Evolutionary conservation across 2,113 vertebrate genomes (phyloP).

Genomic region (Nothobranchius furzeri): DNA sequence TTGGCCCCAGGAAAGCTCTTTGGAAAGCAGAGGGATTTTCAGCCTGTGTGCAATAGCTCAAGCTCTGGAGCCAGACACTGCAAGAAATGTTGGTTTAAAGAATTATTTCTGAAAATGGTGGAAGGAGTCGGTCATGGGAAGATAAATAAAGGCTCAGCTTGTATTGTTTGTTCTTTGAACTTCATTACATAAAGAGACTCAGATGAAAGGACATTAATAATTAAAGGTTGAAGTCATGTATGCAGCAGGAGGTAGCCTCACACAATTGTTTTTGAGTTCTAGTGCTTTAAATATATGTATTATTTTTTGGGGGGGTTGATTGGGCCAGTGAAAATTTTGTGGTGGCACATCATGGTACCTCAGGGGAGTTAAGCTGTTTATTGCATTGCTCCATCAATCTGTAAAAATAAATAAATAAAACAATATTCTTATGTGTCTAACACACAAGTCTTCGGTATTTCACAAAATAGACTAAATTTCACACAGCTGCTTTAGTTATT

Average conservation of each 20-base stretch:
- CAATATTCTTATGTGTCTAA: too few relatives aligned
- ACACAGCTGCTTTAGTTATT: too few relatives aligned
- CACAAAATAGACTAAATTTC: too few relatives aligned
- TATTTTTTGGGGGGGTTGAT: too few relatives aligned
- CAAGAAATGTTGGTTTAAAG: constrained; percentile 35
- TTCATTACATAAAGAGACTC: constrained; percentile 30
- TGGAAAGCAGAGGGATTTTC: constrained; percentile 69
- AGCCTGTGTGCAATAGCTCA: constrained; percentile 50
- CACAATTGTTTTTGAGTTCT: constrained; percentile 8
- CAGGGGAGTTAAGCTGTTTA: too few relatives aligned
- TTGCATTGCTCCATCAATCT: too few relatives aligned
- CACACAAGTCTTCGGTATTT: too few relatives aligned
- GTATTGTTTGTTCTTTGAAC: constrained; percentile 33
- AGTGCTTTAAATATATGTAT: background rate
- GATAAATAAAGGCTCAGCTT: constrained; percentile 18
- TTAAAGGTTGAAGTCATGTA: constrained; percentile 17
- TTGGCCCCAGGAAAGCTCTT: constrained; percentile 68
- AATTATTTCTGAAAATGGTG: constrained; percentile 45
- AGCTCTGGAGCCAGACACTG: constrained; percentile 40
- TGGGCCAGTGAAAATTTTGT: too few relatives aligned
- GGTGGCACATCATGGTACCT: too few relatives aligned
- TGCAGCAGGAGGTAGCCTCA: background rate
- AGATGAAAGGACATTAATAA: constrained; percentile 21
- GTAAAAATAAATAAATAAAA: too few relatives aligned
- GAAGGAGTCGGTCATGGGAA: constrained; percentile 28